These are phyloP conservation scores for Brachyhypopomus occidentalis DNA, from an alignment of 2,113 vertebrate species.

Conservation along the genomic window DNA sequence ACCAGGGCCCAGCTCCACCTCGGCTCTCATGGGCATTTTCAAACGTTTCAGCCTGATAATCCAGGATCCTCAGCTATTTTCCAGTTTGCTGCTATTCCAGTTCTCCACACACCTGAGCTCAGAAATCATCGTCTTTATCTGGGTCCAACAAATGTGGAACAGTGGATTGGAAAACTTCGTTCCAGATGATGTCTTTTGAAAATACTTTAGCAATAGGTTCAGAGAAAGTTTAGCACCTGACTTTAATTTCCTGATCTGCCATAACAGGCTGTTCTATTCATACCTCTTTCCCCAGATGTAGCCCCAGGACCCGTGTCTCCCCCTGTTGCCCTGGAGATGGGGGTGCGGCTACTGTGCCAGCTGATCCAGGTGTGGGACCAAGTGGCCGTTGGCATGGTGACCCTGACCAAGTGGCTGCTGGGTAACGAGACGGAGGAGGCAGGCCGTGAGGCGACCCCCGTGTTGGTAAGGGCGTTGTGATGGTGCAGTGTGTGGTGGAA, in stretches of 20 bases:
- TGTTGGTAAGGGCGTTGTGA: slow-evolving; percentile 61
- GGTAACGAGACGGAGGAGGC: slow-evolving; percentile 67
- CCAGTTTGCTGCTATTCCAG: background rate
- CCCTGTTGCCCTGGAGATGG: slow-evolving; percentile 80
- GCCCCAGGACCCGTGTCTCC: slow-evolving; percentile 78
- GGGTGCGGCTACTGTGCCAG: slow-evolving; percentile 79
- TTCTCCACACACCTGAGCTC: background rate
- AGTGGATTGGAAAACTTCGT: background rate
- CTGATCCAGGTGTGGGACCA: slow-evolving; percentile 80
- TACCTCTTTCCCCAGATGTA: slow-evolving; percentile 68
- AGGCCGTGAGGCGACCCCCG: slow-evolving; percentile 49
- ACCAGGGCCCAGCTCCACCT: background rate
- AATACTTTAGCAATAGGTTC: background rate
- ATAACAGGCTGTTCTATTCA: background rate
- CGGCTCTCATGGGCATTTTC: background rate
- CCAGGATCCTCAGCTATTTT: background rate
- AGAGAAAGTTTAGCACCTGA: slow-evolving; percentile 6
- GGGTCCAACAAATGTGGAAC: background rate
- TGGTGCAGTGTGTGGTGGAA: background rate
- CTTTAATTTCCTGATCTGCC: background rate
- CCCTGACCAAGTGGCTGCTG: slow-evolving; percentile 85
- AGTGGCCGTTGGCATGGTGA: slow-evolving; percentile 63
- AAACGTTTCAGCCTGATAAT: background rate
- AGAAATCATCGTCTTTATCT: background rate
- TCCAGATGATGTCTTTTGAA: background rate